phyloP scores from a whole-genome alignment of 2,888 invertebrate genomes.

The Phymatocera aterrima region DNA sequence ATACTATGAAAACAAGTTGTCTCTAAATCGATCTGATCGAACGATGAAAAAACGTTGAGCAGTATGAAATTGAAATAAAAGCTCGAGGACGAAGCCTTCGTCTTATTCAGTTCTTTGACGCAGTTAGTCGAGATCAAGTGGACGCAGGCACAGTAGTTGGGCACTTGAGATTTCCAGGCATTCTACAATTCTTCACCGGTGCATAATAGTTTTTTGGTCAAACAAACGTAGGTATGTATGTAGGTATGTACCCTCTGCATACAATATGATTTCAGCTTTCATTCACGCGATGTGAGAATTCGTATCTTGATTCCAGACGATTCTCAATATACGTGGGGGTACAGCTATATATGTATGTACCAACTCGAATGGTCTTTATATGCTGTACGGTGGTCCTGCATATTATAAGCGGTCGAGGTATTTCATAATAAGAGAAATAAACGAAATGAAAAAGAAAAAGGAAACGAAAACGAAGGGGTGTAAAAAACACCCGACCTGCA shows the following conservation, averaged over 20 bases:
- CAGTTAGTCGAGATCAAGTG: not conserved
- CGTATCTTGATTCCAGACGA: conserved; percentile 33
- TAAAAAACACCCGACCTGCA: conserved; percentile 10
- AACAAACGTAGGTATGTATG: too few relatives aligned
- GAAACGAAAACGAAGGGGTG: not conserved
- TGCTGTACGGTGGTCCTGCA: not conserved
- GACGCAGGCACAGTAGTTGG: not conserved
- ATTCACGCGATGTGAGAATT: conserved; percentile 40
- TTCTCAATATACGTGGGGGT: not conserved
- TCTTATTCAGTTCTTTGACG: too few relatives aligned
- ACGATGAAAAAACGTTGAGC: not conserved
- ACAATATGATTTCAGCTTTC: conserved; percentile 12
- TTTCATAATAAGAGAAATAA: conserved; percentile 3
- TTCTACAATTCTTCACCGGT: not conserved
- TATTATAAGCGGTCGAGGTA: not conserved
- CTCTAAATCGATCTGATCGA: not conserved
- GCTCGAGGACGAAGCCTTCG: not conserved
- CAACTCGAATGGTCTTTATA: not conserved
- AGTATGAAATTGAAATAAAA: not conserved
- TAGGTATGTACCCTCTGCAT: too few relatives aligned
- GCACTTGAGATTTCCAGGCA: not conserved
- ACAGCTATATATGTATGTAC: too few relatives aligned
- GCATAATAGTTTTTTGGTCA: not conserved
- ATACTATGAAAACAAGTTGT: not conserved
- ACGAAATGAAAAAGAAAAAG: not conserved